Conservation (phyloP, 1,140 invertebrate genomes). For the Bemisia tabaci region DNA sequence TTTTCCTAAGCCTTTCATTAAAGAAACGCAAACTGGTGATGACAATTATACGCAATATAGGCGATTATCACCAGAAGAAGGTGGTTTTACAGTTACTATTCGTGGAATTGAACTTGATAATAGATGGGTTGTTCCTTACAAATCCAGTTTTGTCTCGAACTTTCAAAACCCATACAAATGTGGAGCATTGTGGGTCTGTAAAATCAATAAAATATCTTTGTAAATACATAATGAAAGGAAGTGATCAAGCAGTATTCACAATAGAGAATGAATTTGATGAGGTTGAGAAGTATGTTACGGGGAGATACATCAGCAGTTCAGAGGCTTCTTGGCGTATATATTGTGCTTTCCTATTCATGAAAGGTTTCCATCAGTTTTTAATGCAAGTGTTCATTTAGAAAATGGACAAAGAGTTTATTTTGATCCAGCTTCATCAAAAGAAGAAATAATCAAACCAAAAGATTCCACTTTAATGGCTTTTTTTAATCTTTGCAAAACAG, state of each 20-base stretch:
- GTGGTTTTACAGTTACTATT: slow-evolving; percentile 13
- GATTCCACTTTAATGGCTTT: slow-evolving; percentile 14
- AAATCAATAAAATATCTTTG: slow-evolving; percentile 31
- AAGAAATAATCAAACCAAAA: slow-evolving; percentile 13
- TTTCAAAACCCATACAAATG: slow-evolving; percentile 29
- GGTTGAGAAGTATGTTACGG: slow-evolving; percentile 26
- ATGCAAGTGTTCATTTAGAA: slow-evolving; percentile 27
- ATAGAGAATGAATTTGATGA: slow-evolving; percentile 27
- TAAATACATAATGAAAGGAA: slow-evolving; percentile 33
- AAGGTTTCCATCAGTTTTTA: slow-evolving; percentile 25
- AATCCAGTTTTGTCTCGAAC: slow-evolving; percentile 24
- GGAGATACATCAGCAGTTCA: slow-evolving; percentile 25
- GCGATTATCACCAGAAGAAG: slow-evolving; percentile 23
- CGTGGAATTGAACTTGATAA: slow-evolving; percentile 24
- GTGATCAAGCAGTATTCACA: slow-evolving; percentile 23
- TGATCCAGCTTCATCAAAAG: slow-evolving; percentile 10
- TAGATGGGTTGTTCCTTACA: slow-evolving; percentile 30
- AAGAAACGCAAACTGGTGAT: slow-evolving; percentile 26
- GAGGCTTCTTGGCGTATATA: slow-evolving; percentile 32
- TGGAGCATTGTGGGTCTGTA: slow-evolving; percentile 29
- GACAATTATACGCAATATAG: slow-evolving; percentile 32
- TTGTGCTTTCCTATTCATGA: slow-evolving; percentile 28
- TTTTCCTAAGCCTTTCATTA: slow-evolving; percentile 26
- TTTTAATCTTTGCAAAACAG: neutral
- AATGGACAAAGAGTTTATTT: slow-evolving; percentile 25